Base-by-base conservation (phyloP, 2,797 vertebrate genomes). In the Muraenolepis orangiensis region DNA sequence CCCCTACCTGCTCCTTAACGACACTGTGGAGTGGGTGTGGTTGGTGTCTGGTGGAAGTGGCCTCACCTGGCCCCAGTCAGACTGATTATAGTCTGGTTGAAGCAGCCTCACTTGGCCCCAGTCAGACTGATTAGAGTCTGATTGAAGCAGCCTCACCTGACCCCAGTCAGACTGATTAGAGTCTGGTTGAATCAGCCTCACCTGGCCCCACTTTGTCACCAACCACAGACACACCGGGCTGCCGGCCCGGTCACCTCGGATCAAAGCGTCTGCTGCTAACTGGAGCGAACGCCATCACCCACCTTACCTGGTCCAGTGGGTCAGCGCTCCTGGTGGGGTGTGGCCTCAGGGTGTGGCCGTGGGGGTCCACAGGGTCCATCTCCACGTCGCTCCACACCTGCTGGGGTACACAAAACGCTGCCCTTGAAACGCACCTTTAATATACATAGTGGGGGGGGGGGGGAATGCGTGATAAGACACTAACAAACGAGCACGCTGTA, bases 371-470 rank as follows among this genome's bases (percentile, higher is more conserved):
- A 0, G 84, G 80, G 71, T 92, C 91, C 80, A 94, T 76, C 80
- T 92, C 91, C 68, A 93, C 91, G 74, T 93, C 92, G 70, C 90
- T 93, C 90, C 91, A 93, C 23, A 92, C 80, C 83, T 93, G 87
- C 73, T 88, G 36, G 0, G 70, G 57, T 26, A 31, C 29, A 20
- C 29, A 67, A 14, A 31, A 7, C 26, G 66, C 12, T 23, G 6
- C 20, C 46, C 46, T 57, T 57, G 6, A 57, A 18, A 20, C 46
- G 18, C 57, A 8, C 57, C n/a, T 26, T 13, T 6, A 23, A 57
- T 23, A 23, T 13, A 64, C 26, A 26, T 64, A n/a, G n/a, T n/a
- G n/a, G n/a, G n/a, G n/a, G n/a, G n/a, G n/a, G n/a, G n/a, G 6
- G 26, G n/a, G 57, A 64, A 57, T 57, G 51, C 40, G 1, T 42